phyloP scores from a whole-genome alignment of 2,888 invertebrate species.

The Agrotis ipsilon region DNA sequence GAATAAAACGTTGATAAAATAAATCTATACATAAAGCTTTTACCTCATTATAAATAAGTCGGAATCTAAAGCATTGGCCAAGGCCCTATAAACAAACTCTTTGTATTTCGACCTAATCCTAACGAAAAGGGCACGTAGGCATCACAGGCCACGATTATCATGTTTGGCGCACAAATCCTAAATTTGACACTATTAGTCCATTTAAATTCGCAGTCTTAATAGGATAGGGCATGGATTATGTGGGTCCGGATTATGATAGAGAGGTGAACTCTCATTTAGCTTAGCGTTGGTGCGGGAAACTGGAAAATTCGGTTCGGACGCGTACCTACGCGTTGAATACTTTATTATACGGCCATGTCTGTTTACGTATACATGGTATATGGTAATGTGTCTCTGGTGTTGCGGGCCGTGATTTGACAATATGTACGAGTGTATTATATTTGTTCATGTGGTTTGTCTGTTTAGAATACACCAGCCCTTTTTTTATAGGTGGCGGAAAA shows the following conservation, averaged over 20 bases:
- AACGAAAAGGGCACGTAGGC: conserved; percentile 14
- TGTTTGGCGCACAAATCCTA: conserved; percentile 69
- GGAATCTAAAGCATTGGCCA: not conserved
- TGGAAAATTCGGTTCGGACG: conserved; percentile 71
- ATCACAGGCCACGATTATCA: conserved; percentile 51
- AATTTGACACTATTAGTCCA: conserved; percentile 75
- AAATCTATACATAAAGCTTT: too few relatives aligned
- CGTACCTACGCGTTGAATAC: conserved; percentile 66
- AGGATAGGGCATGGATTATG: conserved; percentile 70
- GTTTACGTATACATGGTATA: conserved; percentile 54
- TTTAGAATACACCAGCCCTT: conserved; percentile 3
- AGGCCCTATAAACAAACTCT: not conserved
- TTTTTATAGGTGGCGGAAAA: conserved; percentile 6
- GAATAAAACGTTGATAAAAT: not conserved
- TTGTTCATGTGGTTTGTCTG: conserved; percentile 4
- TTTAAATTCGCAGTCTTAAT: conserved; percentile 72
- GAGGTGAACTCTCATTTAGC: conserved; percentile 76
- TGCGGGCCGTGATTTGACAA: conserved; percentile 46
- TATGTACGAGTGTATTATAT: conserved; percentile 30
- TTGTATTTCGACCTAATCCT: conserved; percentile 36
- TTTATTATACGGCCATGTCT: conserved; percentile 65
- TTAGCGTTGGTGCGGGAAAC: conserved; percentile 74
- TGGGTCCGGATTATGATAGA: conserved; percentile 60
- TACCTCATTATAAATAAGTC: not conserved
- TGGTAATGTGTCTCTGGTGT: conserved; percentile 35